Evolutionary conservation across 1,140 invertebrate genomes (phyloP).

Genomic region (Sweltsa coloradensis): DNA sequence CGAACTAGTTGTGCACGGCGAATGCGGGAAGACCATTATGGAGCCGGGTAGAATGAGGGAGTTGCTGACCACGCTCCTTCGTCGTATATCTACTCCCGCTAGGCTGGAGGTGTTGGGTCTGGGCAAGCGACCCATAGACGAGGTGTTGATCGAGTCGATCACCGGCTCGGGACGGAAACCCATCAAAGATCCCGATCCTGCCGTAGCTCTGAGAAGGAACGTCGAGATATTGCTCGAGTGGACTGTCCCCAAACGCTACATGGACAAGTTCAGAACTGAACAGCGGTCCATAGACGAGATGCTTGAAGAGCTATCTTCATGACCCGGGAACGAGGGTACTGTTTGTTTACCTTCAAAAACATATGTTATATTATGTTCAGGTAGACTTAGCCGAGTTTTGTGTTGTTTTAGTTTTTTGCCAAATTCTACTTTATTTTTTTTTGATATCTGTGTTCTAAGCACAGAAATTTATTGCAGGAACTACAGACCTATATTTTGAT

Average conservation of each 20-base stretch:
- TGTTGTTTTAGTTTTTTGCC: too few species aligned
- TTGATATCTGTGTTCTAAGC: too few species aligned
- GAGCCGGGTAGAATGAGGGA: slow-evolving; percentile 60
- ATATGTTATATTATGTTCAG: too few species aligned
- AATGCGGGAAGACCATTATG: slow-evolving; percentile 35
- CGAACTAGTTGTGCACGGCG: slow-evolving; percentile 52
- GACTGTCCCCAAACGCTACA: slow-evolving; percentile 64
- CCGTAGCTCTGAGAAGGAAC: slow-evolving; percentile 51
- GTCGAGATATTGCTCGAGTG: slow-evolving; percentile 64
- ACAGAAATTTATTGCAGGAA: too few species aligned
- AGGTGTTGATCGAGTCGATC: slow-evolving; percentile 64
- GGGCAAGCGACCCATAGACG: slow-evolving; percentile 69
- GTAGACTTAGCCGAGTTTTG: too few species aligned
- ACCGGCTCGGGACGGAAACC: slow-evolving; percentile 55
- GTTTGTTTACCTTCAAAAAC: too few species aligned
- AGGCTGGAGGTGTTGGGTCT: slow-evolving; percentile 62
- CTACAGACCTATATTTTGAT: too few species aligned
- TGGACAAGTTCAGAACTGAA: slow-evolving; percentile 59
- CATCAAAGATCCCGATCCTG: slow-evolving; percentile 39
- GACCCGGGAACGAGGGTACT: too few species aligned
- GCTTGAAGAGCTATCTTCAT: slow-evolving; percentile 54
- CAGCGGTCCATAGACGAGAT: slow-evolving; percentile 63
- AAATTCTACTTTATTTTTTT: too few species aligned
- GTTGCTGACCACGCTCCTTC: slow-evolving; percentile 61
- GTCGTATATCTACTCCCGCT: slow-evolving; percentile 67